Conservation (phyloP, 2,113 vertebrate genomes). For the Carassius auratus region DNA sequence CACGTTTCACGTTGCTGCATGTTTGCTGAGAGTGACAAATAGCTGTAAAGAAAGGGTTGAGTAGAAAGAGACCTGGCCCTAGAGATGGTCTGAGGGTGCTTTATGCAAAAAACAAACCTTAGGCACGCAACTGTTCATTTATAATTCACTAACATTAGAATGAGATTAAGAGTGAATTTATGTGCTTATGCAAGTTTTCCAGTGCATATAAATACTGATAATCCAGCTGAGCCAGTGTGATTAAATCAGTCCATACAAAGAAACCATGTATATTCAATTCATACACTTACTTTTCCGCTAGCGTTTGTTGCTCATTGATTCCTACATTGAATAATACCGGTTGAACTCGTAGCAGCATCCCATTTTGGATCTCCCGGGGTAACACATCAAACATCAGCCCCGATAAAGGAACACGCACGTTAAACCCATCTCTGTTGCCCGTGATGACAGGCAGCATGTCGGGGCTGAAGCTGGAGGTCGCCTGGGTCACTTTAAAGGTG, state of each 20-base stretch:
- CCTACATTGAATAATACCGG: conserved; percentile 96
- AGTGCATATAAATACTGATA: background rate
- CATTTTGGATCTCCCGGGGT: conserved; percentile 95
- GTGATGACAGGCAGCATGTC: conserved; percentile 98
- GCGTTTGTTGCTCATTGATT: conserved; percentile 97
- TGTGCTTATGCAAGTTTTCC: background rate
- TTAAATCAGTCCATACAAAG: background rate
- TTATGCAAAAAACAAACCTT: no score
- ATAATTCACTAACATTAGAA: no score
- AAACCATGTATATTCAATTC: background rate
- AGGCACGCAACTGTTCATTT: no score
- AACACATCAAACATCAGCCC: conserved; percentile 89
- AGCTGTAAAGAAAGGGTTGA: background rate
- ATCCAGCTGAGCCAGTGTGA: background rate
- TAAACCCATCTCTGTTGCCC: conserved; percentile 95
- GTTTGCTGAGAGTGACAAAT: background rate
- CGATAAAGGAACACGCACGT: conserved; percentile 91
- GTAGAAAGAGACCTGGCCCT: background rate
- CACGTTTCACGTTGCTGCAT: no score
- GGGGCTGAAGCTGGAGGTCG: conserved; percentile 81
- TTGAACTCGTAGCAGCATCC: conserved; percentile 97
- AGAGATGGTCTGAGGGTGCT: no score
- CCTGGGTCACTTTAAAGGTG: conserved; percentile 98
- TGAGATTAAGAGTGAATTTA: no score
- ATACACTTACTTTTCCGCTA: conserved; percentile 91